A percentile compares a stretch with the other conserved stretches of the same genome.
Conservation (phyloP, 2,797 vertebrate genomes). For the Erpetoichthys calabaricus region DNA sequence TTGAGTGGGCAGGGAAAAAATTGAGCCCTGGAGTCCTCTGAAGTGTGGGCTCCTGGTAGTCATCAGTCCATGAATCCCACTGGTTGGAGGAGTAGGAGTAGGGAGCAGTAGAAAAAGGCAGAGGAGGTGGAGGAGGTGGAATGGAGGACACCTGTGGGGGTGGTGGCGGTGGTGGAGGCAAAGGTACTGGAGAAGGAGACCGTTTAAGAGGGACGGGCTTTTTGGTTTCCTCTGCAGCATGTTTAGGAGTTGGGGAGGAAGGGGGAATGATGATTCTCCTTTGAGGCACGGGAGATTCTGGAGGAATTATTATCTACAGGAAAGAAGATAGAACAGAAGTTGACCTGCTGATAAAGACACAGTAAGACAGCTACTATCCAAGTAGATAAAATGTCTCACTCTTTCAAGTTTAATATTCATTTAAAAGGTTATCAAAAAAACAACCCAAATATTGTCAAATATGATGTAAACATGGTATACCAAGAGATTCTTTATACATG, state of each 20-base stretch:
- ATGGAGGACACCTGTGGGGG: slow-evolving; percentile 23
- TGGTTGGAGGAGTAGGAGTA: slow-evolving; percentile 24
- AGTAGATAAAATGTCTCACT: too few relatives aligned
- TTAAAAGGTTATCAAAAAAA: too few relatives aligned
- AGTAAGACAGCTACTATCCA: too few relatives aligned
- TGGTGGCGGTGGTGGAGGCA: slow-evolving; percentile 22
- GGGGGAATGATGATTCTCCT: slow-evolving; percentile 52
- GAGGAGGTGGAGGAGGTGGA: slow-evolving; percentile 23
- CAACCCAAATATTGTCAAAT: too few relatives aligned
- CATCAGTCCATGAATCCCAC: slow-evolving; percentile 29
- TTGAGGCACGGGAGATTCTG: slow-evolving; percentile 59
- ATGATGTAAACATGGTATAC: too few relatives aligned
- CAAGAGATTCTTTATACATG: too few relatives aligned
- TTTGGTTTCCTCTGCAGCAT: slow-evolving; percentile 26
- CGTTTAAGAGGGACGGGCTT: slow-evolving; percentile 20
- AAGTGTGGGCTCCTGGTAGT: slow-evolving; percentile 25
- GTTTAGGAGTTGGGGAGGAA: slow-evolving; percentile 30
- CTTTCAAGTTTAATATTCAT: too few relatives aligned
- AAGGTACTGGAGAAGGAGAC: neutral
- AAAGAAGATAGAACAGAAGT: slow-evolving; percentile 21
- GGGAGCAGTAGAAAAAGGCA: slow-evolving; percentile 22
- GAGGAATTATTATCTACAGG: slow-evolving; percentile 72
- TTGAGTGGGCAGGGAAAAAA: slow-evolving; percentile 10
- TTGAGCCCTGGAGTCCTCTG: slow-evolving; percentile 19
- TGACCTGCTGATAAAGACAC: slow-evolving; percentile 16